These are phyloP conservation scores for Leucophora obtusa DNA, from an alignment of 2,888 invertebrate species.

Conservation along the genomic window DNA sequence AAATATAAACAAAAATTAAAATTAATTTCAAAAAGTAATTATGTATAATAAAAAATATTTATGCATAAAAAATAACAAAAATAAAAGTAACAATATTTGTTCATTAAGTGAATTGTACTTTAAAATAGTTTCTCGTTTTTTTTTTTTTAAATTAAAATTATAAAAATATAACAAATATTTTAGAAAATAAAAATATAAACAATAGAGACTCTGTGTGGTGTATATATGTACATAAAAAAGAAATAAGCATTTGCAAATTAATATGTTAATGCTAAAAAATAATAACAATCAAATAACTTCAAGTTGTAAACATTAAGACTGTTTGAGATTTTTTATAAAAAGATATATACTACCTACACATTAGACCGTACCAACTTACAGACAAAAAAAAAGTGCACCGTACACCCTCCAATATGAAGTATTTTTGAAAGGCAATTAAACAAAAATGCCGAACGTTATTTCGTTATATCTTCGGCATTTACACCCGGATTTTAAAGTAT, in stretches of 20 bases:
- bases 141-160: slow-evolving; percentile 14
- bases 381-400: too few species aligned
- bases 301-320: slow-evolving; percentile 27
- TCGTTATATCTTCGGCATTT: too few species aligned
- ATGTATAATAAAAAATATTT: background rate
- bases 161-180: slow-evolving; percentile 24
- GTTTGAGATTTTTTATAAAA: slow-evolving; percentile 7
- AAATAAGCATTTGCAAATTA: slow-evolving; percentile 46
- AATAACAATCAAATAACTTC: slow-evolving; percentile 13
- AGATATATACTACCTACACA: too few species aligned
- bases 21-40: slow-evolving; percentile 33
- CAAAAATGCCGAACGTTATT: too few species aligned
- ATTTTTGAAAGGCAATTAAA: too few species aligned
- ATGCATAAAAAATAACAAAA: slow-evolving; percentile 41
- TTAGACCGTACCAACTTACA: too few species aligned
- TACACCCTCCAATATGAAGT: too few species aligned
- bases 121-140: slow-evolving; percentile 53
- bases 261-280: slow-evolving; percentile 40
- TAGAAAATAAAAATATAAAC: slow-evolving; percentile 28
- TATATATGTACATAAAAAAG: slow-evolving; percentile 31
- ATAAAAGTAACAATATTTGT: slow-evolving; percentile 38
- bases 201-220: slow-evolving; percentile 27
- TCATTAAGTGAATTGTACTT: slow-evolving; percentile 56
- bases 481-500: too few species aligned
- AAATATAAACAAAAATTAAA: slow-evolving; percentile 45